Evolutionary conservation across 2,888 invertebrate species (phyloP), one percentile per base, ranked within the genome.

Genomic region (Dasysyrphus tricinctus): DNA sequence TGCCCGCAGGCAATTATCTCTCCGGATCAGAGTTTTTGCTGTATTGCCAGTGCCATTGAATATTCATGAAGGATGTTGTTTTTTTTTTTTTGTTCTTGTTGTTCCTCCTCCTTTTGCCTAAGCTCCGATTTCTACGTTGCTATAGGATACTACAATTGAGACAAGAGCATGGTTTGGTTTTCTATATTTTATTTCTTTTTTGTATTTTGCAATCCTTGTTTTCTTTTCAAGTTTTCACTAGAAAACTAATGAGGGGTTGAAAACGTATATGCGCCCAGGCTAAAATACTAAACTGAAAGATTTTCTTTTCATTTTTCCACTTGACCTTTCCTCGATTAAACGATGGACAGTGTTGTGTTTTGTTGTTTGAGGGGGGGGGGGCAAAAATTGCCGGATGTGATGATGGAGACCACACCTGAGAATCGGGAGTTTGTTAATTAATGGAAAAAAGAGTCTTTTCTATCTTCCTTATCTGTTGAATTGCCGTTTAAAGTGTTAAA

Each of bases 31-130:
- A 42, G 34, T 73, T 80, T 80, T 77, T 80, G 67, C 72, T 85
- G 51, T 80, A 56, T 69, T 85, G 37, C 65, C 54, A 49, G 34
- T 19, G 42, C 67, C 67, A 81, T 78, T 81, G 85, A 85, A 81
- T 85, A 85, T 85, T 85, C 85, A 85, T 85, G 77, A 83, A 75
- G 83, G 79, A 85, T 70, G 80, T 69, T 81, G 56, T 24, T 70
- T 63, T 77, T 34, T 11, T 65, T 69, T 16, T 67, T 9, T 34
- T 37, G 24, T 32, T 14, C n/a, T 1, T 3, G 5, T 24, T 56
- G 14, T 39, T 32, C 11, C 63, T 47, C 6, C 32, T 44, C 34
- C 32, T 16, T 34, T 34, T 47, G 29, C 16, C 24, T 51, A 57
- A 29, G 72, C 34, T 37, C 9, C 73, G 65, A 78, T 61, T 73